Base-by-base conservation (phyloP, 2,797 vertebrate genomes). In the Melanotaenia parkinsoni region DNA sequence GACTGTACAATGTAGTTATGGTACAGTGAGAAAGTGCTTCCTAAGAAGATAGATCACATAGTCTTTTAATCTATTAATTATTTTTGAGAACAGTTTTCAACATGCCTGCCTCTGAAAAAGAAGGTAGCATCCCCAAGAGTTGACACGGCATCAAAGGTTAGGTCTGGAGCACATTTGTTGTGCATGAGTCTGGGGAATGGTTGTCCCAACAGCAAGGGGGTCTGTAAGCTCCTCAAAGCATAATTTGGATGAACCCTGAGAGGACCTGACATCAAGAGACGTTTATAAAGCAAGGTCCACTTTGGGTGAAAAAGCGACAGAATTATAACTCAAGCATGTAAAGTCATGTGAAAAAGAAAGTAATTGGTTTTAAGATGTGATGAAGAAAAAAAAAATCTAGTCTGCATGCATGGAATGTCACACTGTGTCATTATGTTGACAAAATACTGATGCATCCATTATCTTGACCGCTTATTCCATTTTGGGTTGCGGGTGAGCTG, bases 41-140 rank as follows among this genome's bases (percentile, higher is more conserved):
- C 10, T 22, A 12, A 22, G 22, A 26, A 12, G 32, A 50, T 22
- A n/a, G 1, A 10, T 1, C 37, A 3, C 16, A 10, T 20, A 3
- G 30, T 53, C 4, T 54, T 54, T 54, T 28, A 54, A 30, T 63
- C 33, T 24, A 18, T 22, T 26, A 47, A 33, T 38, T 51, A 11
- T 37, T 50, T 5, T 28, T 12, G 9, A 28, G 16, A 12, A 3
- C 3, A 35, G 20, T 28, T 43, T 11, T 51, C 24, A 43, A 65
- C 74, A 33, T 71, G 92, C 88, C 61, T 69, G n/a, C 85, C 91
- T 91, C 77, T 95, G 72, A 95, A 93, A 76, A 95, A 93, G 67
- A 92, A 82, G 35, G 79, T 71, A 2, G 92, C 90, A 30, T 93
- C 81, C 32, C 90, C 86, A 5, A 93, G 47, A 56, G 70, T 89